A percentile compares a stretch with the other conserved stretches of the same genome.
Evolutionary conservation across 1,140 invertebrate species (phyloP).

Genomic region (Sesamia nonagrioides): DNA sequence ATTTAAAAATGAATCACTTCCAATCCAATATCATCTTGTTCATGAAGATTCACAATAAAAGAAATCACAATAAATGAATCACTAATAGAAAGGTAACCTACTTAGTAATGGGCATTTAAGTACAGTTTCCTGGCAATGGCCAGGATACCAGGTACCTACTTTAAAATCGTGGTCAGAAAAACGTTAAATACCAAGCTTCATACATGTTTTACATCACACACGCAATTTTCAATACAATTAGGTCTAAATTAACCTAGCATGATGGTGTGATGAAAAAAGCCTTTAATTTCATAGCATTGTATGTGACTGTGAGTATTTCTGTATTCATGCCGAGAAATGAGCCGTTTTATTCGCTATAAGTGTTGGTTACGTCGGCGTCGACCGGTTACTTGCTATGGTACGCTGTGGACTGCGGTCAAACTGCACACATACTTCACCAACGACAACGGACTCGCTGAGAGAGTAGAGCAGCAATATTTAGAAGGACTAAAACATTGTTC

Average conservation of each 20-base stretch:
- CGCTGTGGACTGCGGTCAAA: conserved; percentile 44
- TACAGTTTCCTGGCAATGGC: conserved; percentile 22
- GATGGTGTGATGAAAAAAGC: conserved; percentile 10
- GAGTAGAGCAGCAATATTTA: conserved; percentile 23
- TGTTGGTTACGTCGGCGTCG: conserved; percentile 47
- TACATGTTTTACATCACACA: background rate
- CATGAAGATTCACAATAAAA: conserved; percentile 12
- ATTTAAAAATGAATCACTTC: background rate
- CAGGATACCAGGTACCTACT: background rate
- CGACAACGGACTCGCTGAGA: conserved; percentile 13
- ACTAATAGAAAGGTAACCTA: conserved; percentile 11
- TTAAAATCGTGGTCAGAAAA: background rate
- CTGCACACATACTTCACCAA: conserved; percentile 34
- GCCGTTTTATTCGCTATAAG: conserved; percentile 58
- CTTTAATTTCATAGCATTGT: conserved; percentile 29
- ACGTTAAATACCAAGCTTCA: background rate
- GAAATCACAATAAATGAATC: too few species aligned
- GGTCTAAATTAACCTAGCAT: conserved; percentile 6
- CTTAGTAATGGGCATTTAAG: conserved; percentile 26
- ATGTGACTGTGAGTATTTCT: conserved; percentile 1
- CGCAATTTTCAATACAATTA: background rate
- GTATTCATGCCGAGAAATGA: conserved; percentile 47
- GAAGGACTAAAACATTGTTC: conserved; percentile 14
- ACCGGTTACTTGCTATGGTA: conserved; percentile 54
- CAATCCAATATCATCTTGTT: background rate